Percentiles rank a stretch among this genome's conserved stretches.
Conservation (phyloP, 2,797 vertebrate species). For the Smutsia gigantea region DNA sequence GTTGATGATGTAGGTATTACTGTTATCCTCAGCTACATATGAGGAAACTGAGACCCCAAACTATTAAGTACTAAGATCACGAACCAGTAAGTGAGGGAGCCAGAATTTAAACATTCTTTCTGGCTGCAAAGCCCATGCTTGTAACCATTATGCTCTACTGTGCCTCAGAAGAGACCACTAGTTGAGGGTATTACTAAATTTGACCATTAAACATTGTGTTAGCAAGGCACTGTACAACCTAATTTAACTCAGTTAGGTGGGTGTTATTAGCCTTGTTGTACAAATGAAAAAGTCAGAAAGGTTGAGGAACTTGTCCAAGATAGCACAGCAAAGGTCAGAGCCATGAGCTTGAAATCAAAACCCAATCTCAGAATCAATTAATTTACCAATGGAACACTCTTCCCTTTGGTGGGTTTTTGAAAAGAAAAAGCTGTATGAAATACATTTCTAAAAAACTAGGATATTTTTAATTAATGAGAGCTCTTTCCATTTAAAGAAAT, state of each 20-base stretch:
- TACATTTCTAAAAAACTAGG: slow-evolving; percentile 1
- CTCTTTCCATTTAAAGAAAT: slow-evolving; percentile 29
- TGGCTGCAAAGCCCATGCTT: not conserved
- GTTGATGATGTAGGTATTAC: not conserved
- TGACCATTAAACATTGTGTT: not conserved
- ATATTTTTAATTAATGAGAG: slow-evolving; percentile 27
- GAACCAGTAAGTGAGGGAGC: not conserved
- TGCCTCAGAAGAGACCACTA: not conserved
- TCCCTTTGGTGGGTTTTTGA: not conserved
- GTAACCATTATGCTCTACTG: not conserved
- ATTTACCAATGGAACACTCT: not conserved
- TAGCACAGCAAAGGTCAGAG: not conserved
- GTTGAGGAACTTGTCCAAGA: not conserved
- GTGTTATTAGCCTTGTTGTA: not conserved
- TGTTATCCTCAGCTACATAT: not conserved
- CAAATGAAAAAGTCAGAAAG: not conserved
- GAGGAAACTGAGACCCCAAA: not conserved
- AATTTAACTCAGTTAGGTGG: not conserved
- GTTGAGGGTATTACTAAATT: not conserved
- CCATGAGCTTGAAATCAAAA: not conserved
- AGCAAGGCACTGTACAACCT: not conserved
- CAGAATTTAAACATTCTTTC: slow-evolving; percentile 30
- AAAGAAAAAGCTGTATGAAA: not conserved
- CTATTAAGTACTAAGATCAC: slow-evolving; percentile 10
- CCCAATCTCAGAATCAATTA: not conserved